Percentiles rank a stretch among this genome's conserved stretches.
These are phyloP conservation scores for Saccostrea cuccullata DNA, from an alignment of 1,140 invertebrate genomes.

Conservation along the genomic window DNA sequence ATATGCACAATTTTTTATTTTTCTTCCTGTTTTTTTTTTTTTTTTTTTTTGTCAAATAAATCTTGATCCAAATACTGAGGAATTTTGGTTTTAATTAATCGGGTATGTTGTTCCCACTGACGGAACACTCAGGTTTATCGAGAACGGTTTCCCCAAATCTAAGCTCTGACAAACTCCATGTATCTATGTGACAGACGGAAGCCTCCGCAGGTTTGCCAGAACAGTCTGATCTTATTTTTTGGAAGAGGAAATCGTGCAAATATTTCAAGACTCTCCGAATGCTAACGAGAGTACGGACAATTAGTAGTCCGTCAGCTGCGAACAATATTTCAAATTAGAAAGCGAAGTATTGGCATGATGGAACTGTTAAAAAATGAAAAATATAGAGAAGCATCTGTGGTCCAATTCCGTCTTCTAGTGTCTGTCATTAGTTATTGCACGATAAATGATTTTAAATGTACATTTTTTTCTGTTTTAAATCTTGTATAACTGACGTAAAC, in stretches of 20 bases:
- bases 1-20: too few species aligned
- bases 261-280: slow-evolving; percentile 12
- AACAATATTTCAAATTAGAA: slow-evolving; percentile 34
- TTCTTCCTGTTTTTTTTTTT: too few species aligned
- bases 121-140: not conserved
- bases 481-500: not conserved
- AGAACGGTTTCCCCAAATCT: not conserved
- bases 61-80: too few species aligned
- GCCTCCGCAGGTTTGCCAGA: not conserved
- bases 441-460: not conserved
- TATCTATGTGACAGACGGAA: not conserved
- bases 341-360: not conserved
- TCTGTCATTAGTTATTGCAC: slow-evolving; percentile 30
- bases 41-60: too few species aligned
- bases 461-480: not conserved
- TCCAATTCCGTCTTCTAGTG: not conserved
- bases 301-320: slow-evolving; percentile 32
- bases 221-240: not conserved
- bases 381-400: slow-evolving; percentile 12
- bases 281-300: slow-evolving; percentile 32
- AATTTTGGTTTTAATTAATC: not conserved
- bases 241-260: slow-evolving; percentile 23
- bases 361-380: slow-evolving; percentile 5
- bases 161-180: not conserved
- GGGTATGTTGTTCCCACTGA: not conserved